Evolutionary conservation across 2,797 vertebrate species (phyloP), one percentile per base, ranked within the genome.

Genomic region (Sus cebifrons): DNA sequence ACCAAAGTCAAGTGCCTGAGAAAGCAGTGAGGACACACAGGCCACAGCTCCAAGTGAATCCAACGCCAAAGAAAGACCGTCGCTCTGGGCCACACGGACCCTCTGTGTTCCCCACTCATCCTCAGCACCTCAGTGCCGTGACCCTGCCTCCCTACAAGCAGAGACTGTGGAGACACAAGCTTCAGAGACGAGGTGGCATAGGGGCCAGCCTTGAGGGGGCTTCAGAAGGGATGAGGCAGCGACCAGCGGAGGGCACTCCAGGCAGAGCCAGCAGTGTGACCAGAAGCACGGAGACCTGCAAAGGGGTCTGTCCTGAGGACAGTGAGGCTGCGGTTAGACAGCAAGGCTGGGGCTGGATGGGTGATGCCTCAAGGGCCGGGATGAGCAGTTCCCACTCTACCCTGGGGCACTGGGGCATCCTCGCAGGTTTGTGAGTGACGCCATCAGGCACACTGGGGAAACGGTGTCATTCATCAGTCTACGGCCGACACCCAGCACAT

Each of bases 221-320:
- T 29, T n/a, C n/a, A 71, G 17, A 0, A 18, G 6, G 18, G 9
- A 21, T 10, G 54, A 3, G 60, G 29, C 20, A 36, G 21, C 36
- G 68, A 21, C 10, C 10, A 2, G 54, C 13, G 11, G 8, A 10
- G 13, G n/a, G 21, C 13, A 17, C 3, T 1, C 4, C 14, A 3
- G n/a, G 58, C 54, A 91, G 13, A 81, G 15, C 14, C 10, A 8
- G 23, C 20, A 11, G 7, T 13, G 15, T 1, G 8, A 32, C 29
- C 20, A 14, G 3, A 71, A 71, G 44, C 32, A 9, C 32, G n/a
- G 82, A 85, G 23, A 8, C 25, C 16, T 4, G 8, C 65, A 21
- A 18, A 27, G 7, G 5, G 62, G 4, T 18, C 16, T 0, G 2
- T 36, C 78, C 52, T 3, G 73, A 60, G 56, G 44, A 13, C 23